Evolutionary conservation across 2,888 invertebrate genomes (phyloP).

Genomic region (Ophion slaviceki): DNA sequence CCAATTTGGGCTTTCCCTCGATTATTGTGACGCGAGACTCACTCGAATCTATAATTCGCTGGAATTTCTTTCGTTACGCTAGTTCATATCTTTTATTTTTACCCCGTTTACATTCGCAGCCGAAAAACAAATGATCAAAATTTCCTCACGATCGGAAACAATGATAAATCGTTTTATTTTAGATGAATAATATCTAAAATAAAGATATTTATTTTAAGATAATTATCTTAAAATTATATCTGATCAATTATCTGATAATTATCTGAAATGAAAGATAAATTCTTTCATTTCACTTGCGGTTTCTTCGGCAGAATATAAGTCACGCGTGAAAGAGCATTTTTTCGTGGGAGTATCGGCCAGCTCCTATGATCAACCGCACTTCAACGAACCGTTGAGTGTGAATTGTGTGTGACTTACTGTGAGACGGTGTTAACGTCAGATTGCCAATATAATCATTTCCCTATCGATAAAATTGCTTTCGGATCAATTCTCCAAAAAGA

Average conservation of each 20-base stretch:
- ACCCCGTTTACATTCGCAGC: no score
- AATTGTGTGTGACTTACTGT: constrained; percentile 16
- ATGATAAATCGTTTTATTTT: neutral
- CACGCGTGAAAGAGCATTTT: constrained; percentile 13
- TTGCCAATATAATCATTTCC: neutral
- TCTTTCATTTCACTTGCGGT: neutral
- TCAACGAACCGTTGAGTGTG: constrained; percentile 36
- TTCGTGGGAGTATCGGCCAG: neutral
- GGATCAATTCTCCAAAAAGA: no score
- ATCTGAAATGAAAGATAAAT: no score
- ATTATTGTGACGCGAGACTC: neutral
- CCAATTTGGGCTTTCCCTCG: neutral
- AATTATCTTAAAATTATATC: no score
- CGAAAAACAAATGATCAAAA: neutral
- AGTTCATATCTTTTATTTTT: no score
- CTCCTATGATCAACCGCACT: constrained; percentile 42
- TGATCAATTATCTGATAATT: no score
- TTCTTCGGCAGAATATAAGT: constrained; percentile 1
- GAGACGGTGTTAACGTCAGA: constrained; percentile 1
- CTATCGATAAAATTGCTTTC: neutral
- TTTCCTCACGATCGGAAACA: neutral
- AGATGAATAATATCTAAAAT: no score
- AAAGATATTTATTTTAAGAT: no score
- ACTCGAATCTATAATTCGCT: no score
- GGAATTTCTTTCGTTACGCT: neutral